Evolutionary conservation across 2,888 invertebrate species (phyloP), one percentile per base, ranked within the genome.

Genomic region (Synanthedon formicaeformis): DNA sequence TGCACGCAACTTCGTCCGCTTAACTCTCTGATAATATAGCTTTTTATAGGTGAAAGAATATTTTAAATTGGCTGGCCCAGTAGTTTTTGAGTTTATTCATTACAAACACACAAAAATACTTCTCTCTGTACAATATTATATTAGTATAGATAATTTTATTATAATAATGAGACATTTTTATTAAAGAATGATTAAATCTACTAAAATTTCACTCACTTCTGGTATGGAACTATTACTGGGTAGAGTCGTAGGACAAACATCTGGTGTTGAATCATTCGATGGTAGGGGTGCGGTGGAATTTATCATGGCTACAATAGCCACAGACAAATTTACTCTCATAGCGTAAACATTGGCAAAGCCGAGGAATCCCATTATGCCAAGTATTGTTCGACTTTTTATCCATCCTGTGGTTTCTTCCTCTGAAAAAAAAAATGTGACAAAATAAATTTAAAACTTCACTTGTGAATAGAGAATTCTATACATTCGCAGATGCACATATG

Each of bases 281-380:
- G 88, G 78, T 23, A 85, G 71, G 0, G 91, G 90, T 1, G 90
- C 90, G 1, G 94, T 92, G 53, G 91, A 89, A 73, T 95, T 95
- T 48, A 95, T 94, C 98, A 98, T 98, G 40, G 96, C 96, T 40
- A 98, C 96, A 69, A 98, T 96, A 41, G 97, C 97, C 18, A 98
- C 95, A 1, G 96, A 96, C 40, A 98, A 88, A 77, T 96, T 96
- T 0, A 96, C 96, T 55, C 96, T 88, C 93, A 96, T 94, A 0
- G 96, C 95, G 78, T 96, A 96, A 3, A 96, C 94, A 71, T 95
- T 92, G 55, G 94, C 94, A 73, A 96, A 96, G 12, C 96, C 96
- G 52, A 96, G 86, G 71, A 96, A 96, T 13, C 95, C 95, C 86
- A 96, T 88, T 51, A 96, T 89, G 0, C 95, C 95, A 54, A 96